Percentiles rank a stretch among this genome's conserved stretches.
These are phyloP conservation scores for Lates japonicus DNA, from an alignment of 2,797 vertebrate genomes.

Conservation along the genomic window DNA sequence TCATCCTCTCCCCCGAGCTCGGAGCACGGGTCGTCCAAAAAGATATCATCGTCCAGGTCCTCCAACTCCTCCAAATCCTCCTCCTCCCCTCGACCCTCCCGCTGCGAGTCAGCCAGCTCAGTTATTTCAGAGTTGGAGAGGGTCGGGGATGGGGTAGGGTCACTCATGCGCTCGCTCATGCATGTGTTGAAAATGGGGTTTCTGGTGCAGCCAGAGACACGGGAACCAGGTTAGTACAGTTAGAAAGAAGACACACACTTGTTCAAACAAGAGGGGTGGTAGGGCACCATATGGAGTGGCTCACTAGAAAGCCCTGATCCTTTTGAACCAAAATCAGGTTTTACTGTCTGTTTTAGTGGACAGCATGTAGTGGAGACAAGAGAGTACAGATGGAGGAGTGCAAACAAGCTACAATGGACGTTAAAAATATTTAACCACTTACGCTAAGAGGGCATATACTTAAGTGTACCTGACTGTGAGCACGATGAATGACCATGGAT, in stretches of 20 bases:
- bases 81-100: conserved; percentile 92
- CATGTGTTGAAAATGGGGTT: conserved; percentile 99
- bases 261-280: conserved; percentile 74
- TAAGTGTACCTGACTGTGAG: not conserved
- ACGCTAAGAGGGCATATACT: not conserved
- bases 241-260: conserved; percentile 88
- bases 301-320: conserved; percentile 27
- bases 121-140: conserved; percentile 97
- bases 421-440: not conserved
- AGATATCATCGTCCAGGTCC: conserved; percentile 92
- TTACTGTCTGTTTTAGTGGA: conserved; percentile 13
- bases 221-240: conserved; percentile 95
- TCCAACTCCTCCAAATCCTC: conserved; percentile 89
- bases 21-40: conserved; percentile 92
- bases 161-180: conserved; percentile 99
- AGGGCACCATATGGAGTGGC: conserved; percentile 34
- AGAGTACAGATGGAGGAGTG: conserved; percentile 21
- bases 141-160: conserved; percentile 98
- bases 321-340: conserved; percentile 14
- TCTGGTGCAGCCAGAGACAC: conserved; percentile 97
- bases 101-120: conserved; percentile 95
- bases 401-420: conserved; percentile 2
- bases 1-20: conserved; percentile 87
- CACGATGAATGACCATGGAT: not conserved
- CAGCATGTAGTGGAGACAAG: conserved; percentile 18